A percentile compares a stretch with the other conserved stretches of the same genome.
Conservation (phyloP, 2,888 invertebrate genomes). For the Acleris sparsana region DNA sequence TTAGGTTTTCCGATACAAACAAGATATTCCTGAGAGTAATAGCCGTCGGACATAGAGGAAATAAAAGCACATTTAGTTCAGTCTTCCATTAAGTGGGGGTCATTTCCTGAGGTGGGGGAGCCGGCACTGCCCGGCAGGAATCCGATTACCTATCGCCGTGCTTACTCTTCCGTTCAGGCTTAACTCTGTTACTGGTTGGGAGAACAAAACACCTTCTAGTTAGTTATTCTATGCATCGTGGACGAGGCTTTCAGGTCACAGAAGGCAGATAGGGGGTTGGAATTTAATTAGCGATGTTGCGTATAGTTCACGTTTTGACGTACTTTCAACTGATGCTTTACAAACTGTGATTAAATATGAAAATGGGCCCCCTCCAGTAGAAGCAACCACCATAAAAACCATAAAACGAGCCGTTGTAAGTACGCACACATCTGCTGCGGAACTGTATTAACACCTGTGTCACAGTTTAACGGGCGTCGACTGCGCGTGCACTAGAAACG, state of each 20-base stretch:
- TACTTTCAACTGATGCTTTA: background rate
- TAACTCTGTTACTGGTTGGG: conserved; percentile 30
- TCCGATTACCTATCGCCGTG: conserved; percentile 69
- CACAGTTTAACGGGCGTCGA: conserved; percentile 12
- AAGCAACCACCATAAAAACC: background rate
- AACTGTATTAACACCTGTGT: conserved; percentile 29
- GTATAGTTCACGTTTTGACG: too few relatives aligned
- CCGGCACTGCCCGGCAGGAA: conserved; percentile 55
- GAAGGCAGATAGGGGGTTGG: too few relatives aligned
- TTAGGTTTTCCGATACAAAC: conserved; percentile 19
- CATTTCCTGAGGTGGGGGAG: conserved; percentile 68
- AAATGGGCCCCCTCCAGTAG: background rate
- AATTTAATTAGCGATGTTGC: too few relatives aligned
- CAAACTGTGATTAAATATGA: background rate
- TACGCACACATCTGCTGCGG: conserved; percentile 17
- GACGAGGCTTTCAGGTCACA: background rate
- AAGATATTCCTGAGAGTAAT: conserved; percentile 26
- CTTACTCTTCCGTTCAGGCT: conserved; percentile 50
- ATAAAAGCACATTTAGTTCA: conserved; percentile 66
- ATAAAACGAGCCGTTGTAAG: conserved; percentile 16
- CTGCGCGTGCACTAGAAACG: background rate
- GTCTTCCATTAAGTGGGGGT: conserved; percentile 66
- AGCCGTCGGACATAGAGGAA: conserved; percentile 42
- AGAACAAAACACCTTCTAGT: conserved; percentile 28
- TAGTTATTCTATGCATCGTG: background rate